Percentiles rank a stretch among this genome's conserved stretches.
Conservation (phyloP, 30 jellyfish, hydroid and myxozoan genomes). For the Pelagia noctiluca region DNA sequence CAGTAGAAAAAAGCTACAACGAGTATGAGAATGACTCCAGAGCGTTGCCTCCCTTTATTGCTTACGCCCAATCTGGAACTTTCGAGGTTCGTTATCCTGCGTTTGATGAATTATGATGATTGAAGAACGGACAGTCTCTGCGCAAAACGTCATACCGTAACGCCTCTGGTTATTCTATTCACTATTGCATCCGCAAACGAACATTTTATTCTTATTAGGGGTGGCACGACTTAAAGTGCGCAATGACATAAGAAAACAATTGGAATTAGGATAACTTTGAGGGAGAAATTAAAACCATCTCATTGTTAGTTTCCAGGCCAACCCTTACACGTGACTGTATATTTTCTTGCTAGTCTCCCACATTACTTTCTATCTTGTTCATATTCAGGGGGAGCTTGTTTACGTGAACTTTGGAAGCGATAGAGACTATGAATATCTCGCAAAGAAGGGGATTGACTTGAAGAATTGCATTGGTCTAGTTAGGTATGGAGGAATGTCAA, state of each 20-base stretch:
- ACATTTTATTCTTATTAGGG: too few species aligned
- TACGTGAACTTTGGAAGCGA: constrained; percentile 91
- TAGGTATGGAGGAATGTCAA: constrained; percentile 84
- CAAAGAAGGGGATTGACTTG: constrained; percentile 71
- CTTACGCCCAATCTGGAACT: constrained; percentile 83
- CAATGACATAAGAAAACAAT: too few species aligned
- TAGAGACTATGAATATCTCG: constrained; percentile 73
- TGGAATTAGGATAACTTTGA: too few species aligned
- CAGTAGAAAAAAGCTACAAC: constrained; percentile 70
- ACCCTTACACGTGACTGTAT: too few species aligned
- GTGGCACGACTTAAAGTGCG: too few species aligned
- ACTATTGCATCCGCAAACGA: too few species aligned
- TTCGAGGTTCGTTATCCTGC: constrained; percentile 69
- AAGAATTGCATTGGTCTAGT: constrained; percentile 78
- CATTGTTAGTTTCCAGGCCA: too few species aligned
- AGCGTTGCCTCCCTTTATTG: constrained; percentile 87
- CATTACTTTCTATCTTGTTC: constrained; percentile 10
- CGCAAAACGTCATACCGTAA: too few species aligned
- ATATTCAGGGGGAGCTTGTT: constrained; percentile 90
- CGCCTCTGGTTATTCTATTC: too few species aligned
- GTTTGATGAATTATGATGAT: too few species aligned
- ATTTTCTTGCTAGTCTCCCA: neutral
- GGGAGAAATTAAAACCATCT: too few species aligned
- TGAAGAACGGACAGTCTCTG: too few species aligned
- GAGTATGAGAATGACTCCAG: constrained; percentile 78